A percentile compares a stretch with the other conserved stretches of the same genome.
Conservation (phyloP, 2,797 vertebrate species). For the Acomys russatus region DNA sequence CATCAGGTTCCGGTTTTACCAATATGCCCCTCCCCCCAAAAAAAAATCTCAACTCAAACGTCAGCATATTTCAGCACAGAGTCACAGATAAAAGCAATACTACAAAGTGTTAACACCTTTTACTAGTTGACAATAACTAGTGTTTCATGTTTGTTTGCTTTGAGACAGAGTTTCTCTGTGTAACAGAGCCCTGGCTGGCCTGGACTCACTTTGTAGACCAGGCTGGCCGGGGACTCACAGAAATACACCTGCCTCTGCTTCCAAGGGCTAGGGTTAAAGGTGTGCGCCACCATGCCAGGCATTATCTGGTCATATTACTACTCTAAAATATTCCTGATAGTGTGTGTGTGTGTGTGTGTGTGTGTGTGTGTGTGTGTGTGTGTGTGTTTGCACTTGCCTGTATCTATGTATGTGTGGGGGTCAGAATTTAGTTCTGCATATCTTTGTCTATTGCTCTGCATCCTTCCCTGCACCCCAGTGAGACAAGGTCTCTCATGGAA, state of each 20-base stretch:
- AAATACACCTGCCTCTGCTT: too few relatives aligned
- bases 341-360: neutral
- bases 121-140: neutral
- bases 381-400: neutral
- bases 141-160: neutral
- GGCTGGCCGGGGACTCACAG: too few relatives aligned
- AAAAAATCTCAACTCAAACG: neutral
- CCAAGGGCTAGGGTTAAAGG: too few relatives aligned
- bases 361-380: neutral
- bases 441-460: neutral
- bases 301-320: neutral
- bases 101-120: slow-evolving; percentile 22
- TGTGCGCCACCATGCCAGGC: too few relatives aligned
- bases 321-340: neutral
- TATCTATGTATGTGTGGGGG: neutral
- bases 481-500: neutral
- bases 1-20: neutral
- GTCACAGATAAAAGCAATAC: slow-evolving; percentile 42
- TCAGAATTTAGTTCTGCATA: neutral
- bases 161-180: too few relatives aligned
- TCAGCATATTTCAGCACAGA: slow-evolving; percentile 27
- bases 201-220: too few relatives aligned
- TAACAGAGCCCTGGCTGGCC: too few relatives aligned
- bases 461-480: neutral
- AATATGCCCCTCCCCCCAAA: neutral